Evolutionary conservation across 2,888 invertebrate genomes (phyloP).

Genomic region (Teleiodes luculella): DNA sequence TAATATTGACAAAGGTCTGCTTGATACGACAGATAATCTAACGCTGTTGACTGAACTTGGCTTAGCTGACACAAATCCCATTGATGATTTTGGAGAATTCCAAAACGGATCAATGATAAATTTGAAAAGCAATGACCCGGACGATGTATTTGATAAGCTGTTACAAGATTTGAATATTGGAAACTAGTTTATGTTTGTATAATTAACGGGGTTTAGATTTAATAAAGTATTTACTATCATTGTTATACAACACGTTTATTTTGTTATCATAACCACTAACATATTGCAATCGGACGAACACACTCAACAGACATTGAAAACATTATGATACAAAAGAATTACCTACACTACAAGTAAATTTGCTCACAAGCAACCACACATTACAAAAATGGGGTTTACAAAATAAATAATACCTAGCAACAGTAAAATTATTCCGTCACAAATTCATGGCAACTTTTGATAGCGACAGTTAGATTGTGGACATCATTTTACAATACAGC

Average conservation of each 20-base stretch:
- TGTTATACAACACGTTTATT: conserved; percentile 7
- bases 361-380: background rate
- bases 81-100: conserved; percentile 65
- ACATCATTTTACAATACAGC: no score
- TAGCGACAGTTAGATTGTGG: background rate
- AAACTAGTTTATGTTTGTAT: conserved; percentile 33
- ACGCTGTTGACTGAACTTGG: conserved; percentile 78
- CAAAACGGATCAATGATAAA: conserved; percentile 58
- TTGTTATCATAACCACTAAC: background rate
- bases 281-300: background rate
- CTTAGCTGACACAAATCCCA: conserved; percentile 55
- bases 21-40: conserved; percentile 49
- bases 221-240: background rate
- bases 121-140: conserved; percentile 43
- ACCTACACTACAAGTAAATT: background rate
- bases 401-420: background rate
- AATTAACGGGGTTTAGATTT: conserved; percentile 1
- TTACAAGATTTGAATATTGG: conserved; percentile 57
- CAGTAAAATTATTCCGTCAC: background rate
- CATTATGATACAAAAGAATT: background rate
- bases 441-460: conserved; percentile 1
- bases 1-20: conserved; percentile 22
- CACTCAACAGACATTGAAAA: background rate
- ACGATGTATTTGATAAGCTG: conserved; percentile 66
- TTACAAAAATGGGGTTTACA: background rate